Evolutionary conservation across 2,797 vertebrate species (phyloP), one percentile per base, ranked within the genome.

Genomic region (Amazonetta brasiliensis): DNA sequence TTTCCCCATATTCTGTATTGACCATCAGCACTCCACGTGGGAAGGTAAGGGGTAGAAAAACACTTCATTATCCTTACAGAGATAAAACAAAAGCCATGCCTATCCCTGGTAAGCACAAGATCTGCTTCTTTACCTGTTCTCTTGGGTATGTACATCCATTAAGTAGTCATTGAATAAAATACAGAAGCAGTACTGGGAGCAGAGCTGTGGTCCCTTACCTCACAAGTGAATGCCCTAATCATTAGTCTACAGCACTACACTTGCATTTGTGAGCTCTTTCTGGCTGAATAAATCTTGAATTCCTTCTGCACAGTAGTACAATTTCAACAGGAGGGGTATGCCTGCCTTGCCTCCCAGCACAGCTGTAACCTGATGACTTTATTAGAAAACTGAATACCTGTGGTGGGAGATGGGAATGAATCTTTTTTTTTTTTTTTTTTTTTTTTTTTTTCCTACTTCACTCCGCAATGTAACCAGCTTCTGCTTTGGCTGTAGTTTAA

Each of bases 111-210:
- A 87, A 90, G 41, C 7, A 8, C 68, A 93, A 89, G 82, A 77
- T 89, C 56, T 96, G 66, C 73, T 91, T 94, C 56, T 79, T 92
- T 91, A 86, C 66, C 64, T 92, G 31, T 37, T 94, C 82, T 94
- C 76, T 25, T 90, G 94, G 82, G 84, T 20, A 84, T 71, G 60
- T 54, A 56, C 56, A 72, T 93, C 87, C 92, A 95, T 94, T 95
- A 92, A 83, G 60, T 37, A 94, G 87, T 91, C 84, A 93, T 28
- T 87, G 81, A 43, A 83, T 92, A 89, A 95, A 96, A 94, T 67
- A 85, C 63, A 93, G 87, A 90, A 76, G 60, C 74, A 92, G 60
- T 82, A 15, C 52, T 89, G 71, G 4, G 6, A 95, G 18, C 35
- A 78, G 78, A 80, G 46, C 18, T 3, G 3, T 46, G 23, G 91